These are phyloP conservation scores for Rutilus rutilus DNA, from an alignment of 2,113 vertebrate species.

Conservation along the genomic window DNA sequence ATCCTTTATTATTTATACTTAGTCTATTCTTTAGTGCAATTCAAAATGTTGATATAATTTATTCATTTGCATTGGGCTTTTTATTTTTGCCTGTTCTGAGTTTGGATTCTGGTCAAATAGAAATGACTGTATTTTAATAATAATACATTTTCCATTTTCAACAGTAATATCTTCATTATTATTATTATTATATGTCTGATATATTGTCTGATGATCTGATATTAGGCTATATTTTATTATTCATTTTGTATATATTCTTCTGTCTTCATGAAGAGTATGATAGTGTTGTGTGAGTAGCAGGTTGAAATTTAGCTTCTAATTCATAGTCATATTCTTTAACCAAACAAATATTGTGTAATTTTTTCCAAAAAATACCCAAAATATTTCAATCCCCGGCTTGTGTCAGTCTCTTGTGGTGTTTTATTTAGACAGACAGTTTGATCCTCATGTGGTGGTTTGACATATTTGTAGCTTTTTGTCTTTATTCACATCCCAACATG, in stretches of 20 bases:
- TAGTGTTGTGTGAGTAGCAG: neutral
- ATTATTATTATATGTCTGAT: neutral
- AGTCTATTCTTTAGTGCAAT: neutral
- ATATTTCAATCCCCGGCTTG: neutral
- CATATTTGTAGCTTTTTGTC: neutral
- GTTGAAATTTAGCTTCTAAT: neutral
- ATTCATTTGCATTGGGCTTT: neutral
- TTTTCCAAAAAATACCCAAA: neutral
- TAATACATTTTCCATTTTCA: neutral
- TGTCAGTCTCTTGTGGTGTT: conserved; percentile 8
- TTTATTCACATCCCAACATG: conserved; percentile 43
- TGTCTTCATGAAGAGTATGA: no score
- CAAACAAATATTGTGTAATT: neutral
- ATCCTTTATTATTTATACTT: neutral
- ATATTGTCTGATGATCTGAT: neutral
- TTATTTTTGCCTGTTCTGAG: neutral
- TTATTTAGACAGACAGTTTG: conserved; percentile 28
- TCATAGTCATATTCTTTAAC: neutral
- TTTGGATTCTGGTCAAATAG: neutral
- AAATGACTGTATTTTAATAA: neutral
- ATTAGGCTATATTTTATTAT: neutral
- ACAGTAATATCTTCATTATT: no score
- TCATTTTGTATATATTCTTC: neutral
- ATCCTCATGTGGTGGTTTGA: neutral
- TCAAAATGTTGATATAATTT: neutral